A percentile compares a stretch with the other conserved stretches of the same genome.
These are phyloP conservation scores for Drosophila grimshawi DNA, from an alignment of 1,140 invertebrate species.

Conservation along the genomic window DNA sequence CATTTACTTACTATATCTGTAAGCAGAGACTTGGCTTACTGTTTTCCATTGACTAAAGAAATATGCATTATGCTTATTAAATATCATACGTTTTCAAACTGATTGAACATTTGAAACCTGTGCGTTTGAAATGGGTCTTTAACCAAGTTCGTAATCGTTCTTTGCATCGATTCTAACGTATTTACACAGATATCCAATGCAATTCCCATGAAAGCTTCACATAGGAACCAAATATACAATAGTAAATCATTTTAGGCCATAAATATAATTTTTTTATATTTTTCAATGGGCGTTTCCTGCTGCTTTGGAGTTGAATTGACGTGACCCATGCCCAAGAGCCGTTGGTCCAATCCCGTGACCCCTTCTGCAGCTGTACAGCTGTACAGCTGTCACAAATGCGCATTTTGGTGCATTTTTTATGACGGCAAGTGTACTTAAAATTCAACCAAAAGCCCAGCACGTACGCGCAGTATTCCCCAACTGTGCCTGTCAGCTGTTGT, in stretches of 20 bases:
- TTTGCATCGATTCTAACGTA: neutral
- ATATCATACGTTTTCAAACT: too few relatives aligned
- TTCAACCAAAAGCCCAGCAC: slow-evolving; percentile 51
- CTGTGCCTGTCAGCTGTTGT: slow-evolving; percentile 51
- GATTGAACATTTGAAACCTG: too few relatives aligned
- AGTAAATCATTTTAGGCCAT: slow-evolving; percentile 9
- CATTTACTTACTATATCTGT: too few relatives aligned
- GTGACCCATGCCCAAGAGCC: too few relatives aligned
- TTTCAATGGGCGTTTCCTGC: neutral
- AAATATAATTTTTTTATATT: slow-evolving; percentile 7
- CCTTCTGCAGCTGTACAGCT: slow-evolving; percentile 7
- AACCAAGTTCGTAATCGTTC: neutral
- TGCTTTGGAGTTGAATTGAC: neutral
- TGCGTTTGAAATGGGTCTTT: too few relatives aligned
- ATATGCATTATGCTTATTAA: too few relatives aligned
- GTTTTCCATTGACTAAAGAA: too few relatives aligned
- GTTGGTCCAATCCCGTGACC: neutral
- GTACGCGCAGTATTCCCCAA: slow-evolving; percentile 53
- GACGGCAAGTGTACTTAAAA: slow-evolving; percentile 58
- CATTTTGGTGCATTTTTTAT: slow-evolving; percentile 52
- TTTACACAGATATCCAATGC: neutral
- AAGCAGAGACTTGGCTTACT: too few relatives aligned
- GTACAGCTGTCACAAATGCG: slow-evolving; percentile 53
- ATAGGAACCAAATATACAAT: neutral
- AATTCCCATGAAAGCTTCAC: neutral